Evolutionary conservation across 2,888 invertebrate species (phyloP).

Genomic region (Trissoscelio sp.): DNA sequence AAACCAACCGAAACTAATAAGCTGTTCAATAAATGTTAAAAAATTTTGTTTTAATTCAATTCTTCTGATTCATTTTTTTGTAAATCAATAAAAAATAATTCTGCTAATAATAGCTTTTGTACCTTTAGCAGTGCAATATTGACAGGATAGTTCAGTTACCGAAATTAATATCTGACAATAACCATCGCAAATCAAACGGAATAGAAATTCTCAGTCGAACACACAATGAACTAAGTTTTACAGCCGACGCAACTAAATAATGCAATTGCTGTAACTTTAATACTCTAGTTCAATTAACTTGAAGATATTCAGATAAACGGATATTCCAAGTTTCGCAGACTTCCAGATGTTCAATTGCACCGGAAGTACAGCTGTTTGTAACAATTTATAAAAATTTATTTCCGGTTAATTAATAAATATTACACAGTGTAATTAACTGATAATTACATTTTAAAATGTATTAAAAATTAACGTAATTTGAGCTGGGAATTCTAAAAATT

Average conservation of each 20-base stretch:
- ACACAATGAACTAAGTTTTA: slow-evolving; percentile 46
- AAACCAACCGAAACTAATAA: too few species aligned
- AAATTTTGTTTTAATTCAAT: too few species aligned
- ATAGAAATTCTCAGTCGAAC: slow-evolving; percentile 34
- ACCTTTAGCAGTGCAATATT: too few species aligned
- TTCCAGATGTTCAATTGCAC: slow-evolving; percentile 27
- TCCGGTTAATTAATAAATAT: neutral
- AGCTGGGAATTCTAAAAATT: too few species aligned
- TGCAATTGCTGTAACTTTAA: slow-evolving; percentile 35
- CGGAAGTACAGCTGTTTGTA: slow-evolving; percentile 18
- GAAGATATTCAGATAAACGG: slow-evolving; percentile 47
- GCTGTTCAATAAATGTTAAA: too few species aligned
- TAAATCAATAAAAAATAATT: too few species aligned
- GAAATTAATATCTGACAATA: slow-evolving; percentile 22
- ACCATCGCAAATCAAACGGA: slow-evolving; percentile 35
- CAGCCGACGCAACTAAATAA: slow-evolving; percentile 36
- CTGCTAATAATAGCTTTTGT: too few species aligned
- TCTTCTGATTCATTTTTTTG: too few species aligned
- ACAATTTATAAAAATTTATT: neutral
- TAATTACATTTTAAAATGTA: too few species aligned
- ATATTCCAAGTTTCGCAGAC: slow-evolving; percentile 37
- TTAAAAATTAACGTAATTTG: too few species aligned
- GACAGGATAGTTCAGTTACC: neutral
- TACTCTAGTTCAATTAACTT: slow-evolving; percentile 40
- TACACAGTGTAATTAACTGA: too few species aligned